Percentiles rank a stretch among this genome's conserved stretches.
Evolutionary conservation across 1,140 invertebrate genomes (phyloP).

Genomic region (Radopholus similis): DNA sequence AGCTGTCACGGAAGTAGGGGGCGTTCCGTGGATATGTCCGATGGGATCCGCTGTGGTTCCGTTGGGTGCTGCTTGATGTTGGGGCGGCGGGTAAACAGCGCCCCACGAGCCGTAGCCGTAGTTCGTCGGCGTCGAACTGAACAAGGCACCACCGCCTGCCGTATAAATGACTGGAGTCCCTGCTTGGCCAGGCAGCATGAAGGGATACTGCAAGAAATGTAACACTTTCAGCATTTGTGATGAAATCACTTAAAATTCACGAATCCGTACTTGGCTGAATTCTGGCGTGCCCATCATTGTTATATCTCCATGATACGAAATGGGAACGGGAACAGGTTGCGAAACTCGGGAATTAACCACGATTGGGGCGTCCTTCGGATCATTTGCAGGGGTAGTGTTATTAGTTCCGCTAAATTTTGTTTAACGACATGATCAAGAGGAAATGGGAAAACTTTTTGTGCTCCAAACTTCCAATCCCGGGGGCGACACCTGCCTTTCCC

Average conservation of each 20-base stretch:
- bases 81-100: conserved; percentile 48
- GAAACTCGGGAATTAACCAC: conserved; percentile 10
- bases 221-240: no score
- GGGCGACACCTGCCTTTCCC: background rate
- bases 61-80: background rate
- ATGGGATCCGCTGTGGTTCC: no score
- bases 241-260: no score
- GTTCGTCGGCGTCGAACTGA: conserved; percentile 51
- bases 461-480: background rate
- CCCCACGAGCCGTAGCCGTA: conserved; percentile 51
- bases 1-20: background rate
- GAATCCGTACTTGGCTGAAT: conserved; percentile 32
- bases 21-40: background rate
- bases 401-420: conserved; percentile 4
- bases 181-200: conserved; percentile 34
- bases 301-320: conserved; percentile 23
- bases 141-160: conserved; percentile 30
- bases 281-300: conserved; percentile 30
- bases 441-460: background rate
- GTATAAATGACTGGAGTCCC: conserved; percentile 33
- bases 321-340: conserved; percentile 33
- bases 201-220: conserved; percentile 29
- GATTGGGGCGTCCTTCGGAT: background rate
- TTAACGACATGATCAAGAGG: background rate
- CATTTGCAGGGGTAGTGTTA: background rate